Percentiles rank a stretch among this genome's conserved stretches.
phyloP scores from a whole-genome alignment of 2,888 invertebrate species.

The Andrena minutula region DNA sequence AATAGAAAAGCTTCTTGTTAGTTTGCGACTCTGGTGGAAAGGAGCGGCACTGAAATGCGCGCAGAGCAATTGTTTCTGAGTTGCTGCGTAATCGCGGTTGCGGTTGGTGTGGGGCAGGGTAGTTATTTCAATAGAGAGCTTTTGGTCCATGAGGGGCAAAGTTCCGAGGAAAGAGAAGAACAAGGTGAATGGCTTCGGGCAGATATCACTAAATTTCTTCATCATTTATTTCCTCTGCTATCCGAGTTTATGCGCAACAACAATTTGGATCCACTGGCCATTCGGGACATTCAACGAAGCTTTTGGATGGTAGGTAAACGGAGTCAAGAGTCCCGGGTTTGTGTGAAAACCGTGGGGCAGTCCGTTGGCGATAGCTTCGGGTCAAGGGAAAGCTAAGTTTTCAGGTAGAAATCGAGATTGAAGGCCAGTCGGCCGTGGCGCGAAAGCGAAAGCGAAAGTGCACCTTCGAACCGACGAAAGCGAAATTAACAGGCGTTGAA shows the following conservation, averaged over 20 bases:
- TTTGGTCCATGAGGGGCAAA: neutral
- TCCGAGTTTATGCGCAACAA: constrained; percentile 3
- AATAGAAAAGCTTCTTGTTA: too few relatives aligned
- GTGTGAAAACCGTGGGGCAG: constrained; percentile 10
- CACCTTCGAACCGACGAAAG: constrained; percentile 61
- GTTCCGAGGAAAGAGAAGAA: too few relatives aligned
- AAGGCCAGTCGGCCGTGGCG: constrained; percentile 70
- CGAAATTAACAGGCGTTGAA: constrained; percentile 56
- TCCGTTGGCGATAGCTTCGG: neutral
- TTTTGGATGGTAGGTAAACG: constrained; percentile 39
- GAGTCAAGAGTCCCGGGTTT: neutral
- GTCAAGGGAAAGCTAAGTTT: constrained; percentile 64
- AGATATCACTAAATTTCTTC: constrained; percentile 30
- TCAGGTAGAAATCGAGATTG: constrained; percentile 63
- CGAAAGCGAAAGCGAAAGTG: constrained; percentile 70
- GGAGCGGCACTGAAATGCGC: neutral
- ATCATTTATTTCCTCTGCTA: neutral
- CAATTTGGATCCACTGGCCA: constrained; percentile 33
- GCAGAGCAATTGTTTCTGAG: too few relatives aligned
- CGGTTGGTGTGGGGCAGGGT: neutral
- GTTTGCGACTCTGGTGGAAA: neutral
- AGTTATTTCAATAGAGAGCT: neutral
- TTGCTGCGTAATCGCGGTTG: neutral
- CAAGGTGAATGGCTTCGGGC: neutral
- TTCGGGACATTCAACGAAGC: neutral